Percentiles rank a stretch among this genome's conserved stretches.
phyloP scores from a whole-genome alignment of 2,797 vertebrate genomes.

The Adrianichthys oophorus region DNA sequence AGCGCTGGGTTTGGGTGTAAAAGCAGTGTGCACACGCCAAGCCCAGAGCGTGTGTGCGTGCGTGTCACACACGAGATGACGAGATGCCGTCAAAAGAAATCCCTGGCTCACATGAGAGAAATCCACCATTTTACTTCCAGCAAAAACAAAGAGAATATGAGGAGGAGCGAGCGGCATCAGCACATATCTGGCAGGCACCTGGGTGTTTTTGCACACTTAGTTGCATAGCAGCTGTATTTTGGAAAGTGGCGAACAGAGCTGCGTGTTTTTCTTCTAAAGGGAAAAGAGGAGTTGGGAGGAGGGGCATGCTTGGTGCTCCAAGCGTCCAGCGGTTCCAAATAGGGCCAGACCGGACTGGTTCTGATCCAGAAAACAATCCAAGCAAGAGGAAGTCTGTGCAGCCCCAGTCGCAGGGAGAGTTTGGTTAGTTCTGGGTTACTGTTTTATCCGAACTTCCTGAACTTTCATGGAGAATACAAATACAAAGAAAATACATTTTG shows the following conservation, averaged over 20 bases:
- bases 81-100: constrained; percentile 52
- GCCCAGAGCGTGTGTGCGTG: constrained; percentile 32
- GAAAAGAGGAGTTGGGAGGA: constrained; percentile 9
- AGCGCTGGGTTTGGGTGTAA: constrained; percentile 53
- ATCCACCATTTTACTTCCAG: constrained; percentile 37
- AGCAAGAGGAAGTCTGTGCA: constrained; percentile 58
- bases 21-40: constrained; percentile 1
- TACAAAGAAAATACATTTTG: no score
- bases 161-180: constrained; percentile 33
- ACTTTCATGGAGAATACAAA: neutral
- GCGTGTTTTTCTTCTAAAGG: constrained; percentile 65
- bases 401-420: constrained; percentile 27
- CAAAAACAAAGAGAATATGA: constrained; percentile 28
- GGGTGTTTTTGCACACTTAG: constrained; percentile 76
- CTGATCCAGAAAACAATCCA: constrained; percentile 52
- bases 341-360: constrained; percentile 49
- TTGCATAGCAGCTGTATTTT: constrained; percentile 85
- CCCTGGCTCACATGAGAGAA: constrained; percentile 37
- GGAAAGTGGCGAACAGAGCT: constrained; percentile 74
- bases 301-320: constrained; percentile 33
- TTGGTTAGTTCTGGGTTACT: constrained; percentile 22
- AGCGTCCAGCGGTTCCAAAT: constrained; percentile 41
- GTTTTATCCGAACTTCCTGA: neutral
- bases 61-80: constrained; percentile 18
- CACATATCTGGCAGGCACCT: constrained; percentile 71